Conservation (phyloP, 2,888 invertebrate genomes). For the Pasiphila rectangulata region DNA sequence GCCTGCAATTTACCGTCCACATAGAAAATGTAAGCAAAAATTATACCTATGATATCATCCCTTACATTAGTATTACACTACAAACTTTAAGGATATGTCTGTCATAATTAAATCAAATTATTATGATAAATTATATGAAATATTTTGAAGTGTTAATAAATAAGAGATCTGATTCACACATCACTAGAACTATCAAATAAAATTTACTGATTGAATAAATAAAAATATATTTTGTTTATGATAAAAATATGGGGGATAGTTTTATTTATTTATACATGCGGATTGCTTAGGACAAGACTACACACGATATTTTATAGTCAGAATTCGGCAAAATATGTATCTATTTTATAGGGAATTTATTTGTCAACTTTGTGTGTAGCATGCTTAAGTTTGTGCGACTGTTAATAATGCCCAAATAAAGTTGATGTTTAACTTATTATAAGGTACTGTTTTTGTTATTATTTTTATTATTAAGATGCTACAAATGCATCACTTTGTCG, state of each 20-base stretch:
- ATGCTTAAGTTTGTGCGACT: neutral
- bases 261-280: too few species aligned
- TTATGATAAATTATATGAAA: slow-evolving; percentile 38
- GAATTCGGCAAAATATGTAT: neutral
- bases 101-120: slow-evolving; percentile 41
- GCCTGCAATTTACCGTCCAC: slow-evolving; percentile 7
- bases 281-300: too few species aligned
- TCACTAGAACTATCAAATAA: slow-evolving; percentile 34
- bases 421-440: neutral
- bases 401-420: neutral
- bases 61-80: slow-evolving; percentile 23
- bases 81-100: slow-evolving; percentile 42
- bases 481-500: neutral
- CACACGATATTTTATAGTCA: too few species aligned
- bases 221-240: slow-evolving; percentile 27
- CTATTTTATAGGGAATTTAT: neutral
- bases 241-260: neutral
- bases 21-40: slow-evolving; percentile 1
- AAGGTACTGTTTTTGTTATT: too few species aligned
- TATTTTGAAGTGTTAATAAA: slow-evolving; percentile 39
- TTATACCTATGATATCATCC: slow-evolving; percentile 9
- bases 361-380: neutral
- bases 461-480: too few species aligned
- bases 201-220: slow-evolving; percentile 36
- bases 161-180: slow-evolving; percentile 52